Conservation (phyloP, 2,113 vertebrate species). For the Geococcyx californianus region DNA sequence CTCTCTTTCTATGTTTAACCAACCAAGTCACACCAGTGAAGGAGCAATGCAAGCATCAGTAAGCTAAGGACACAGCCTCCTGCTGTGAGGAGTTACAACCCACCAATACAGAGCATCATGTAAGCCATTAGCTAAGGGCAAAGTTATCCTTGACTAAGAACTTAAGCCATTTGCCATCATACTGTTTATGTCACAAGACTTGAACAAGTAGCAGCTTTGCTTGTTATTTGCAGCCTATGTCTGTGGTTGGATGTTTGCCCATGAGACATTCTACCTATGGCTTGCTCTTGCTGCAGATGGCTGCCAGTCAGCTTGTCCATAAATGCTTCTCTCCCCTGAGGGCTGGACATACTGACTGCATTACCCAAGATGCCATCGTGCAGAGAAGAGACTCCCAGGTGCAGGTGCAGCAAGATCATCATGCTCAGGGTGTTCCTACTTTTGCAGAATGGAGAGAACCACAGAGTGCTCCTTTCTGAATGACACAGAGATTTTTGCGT, state of each 20-base stretch:
- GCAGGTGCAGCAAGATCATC: neutral
- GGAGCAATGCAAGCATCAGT: neutral
- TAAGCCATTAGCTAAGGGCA: neutral
- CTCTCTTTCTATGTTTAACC: neutral
- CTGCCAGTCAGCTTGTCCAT: neutral
- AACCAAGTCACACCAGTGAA: neutral
- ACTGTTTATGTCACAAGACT: neutral
- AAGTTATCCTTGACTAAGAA: neutral
- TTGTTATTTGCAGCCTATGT: neutral
- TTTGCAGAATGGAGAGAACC: neutral
- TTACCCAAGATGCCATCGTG: neutral
- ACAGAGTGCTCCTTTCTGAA: neutral
- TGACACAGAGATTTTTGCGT: neutral
- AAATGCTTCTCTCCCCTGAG: neutral
- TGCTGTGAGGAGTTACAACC: neutral
- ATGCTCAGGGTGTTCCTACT: rapidly evolving
- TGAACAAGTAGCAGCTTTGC: neutral
- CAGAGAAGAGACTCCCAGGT: neutral
- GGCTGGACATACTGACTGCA: neutral
- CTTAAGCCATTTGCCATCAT: neutral
- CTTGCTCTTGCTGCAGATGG: neutral
- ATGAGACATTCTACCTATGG: neutral
- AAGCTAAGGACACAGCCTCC: neutral
- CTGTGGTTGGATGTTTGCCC: neutral
- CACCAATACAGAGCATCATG: neutral